phyloP scores from a whole-genome alignment of 2,888 invertebrate genomes.

The Phortica okadai region DNA sequence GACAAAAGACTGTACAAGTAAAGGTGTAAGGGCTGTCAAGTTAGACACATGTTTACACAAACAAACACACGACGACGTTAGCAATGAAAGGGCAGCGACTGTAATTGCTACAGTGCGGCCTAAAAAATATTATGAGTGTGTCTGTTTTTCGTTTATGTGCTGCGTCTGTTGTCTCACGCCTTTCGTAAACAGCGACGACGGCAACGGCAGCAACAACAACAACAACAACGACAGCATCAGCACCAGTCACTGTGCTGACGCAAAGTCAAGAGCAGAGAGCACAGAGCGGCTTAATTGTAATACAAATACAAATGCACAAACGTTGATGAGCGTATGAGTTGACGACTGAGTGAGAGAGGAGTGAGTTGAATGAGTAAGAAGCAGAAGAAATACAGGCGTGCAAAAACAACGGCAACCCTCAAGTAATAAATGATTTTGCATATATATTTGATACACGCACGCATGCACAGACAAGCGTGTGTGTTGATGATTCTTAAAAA shows the following conservation, averaged over 20 bases:
- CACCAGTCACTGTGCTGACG: slow-evolving; percentile 18
- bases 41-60: too few relatives aligned
- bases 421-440: slow-evolving; percentile 13
- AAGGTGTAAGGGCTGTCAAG: too few relatives aligned
- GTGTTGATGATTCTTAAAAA: too few relatives aligned
- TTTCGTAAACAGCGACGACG: too few relatives aligned
- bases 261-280: slow-evolving; percentile 13
- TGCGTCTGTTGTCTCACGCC: too few relatives aligned
- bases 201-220: slow-evolving; percentile 35
- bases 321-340: neutral
- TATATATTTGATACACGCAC: neutral
- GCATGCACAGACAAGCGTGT: too few relatives aligned
- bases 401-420: slow-evolving; percentile 14
- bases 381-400: neutral
- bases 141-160: too few relatives aligned
- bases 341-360: neutral
- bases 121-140: too few relatives aligned
- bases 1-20: too few relatives aligned
- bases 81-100: neutral
- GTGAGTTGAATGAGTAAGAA: neutral
- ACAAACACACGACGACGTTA: neutral
- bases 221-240: slow-evolving; percentile 40
- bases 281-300: slow-evolving; percentile 14
- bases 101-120: too few relatives aligned
- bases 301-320: slow-evolving; percentile 7